Evolutionary conservation across 2,888 invertebrate species (phyloP).

Genomic region (Acronicta alni): DNA sequence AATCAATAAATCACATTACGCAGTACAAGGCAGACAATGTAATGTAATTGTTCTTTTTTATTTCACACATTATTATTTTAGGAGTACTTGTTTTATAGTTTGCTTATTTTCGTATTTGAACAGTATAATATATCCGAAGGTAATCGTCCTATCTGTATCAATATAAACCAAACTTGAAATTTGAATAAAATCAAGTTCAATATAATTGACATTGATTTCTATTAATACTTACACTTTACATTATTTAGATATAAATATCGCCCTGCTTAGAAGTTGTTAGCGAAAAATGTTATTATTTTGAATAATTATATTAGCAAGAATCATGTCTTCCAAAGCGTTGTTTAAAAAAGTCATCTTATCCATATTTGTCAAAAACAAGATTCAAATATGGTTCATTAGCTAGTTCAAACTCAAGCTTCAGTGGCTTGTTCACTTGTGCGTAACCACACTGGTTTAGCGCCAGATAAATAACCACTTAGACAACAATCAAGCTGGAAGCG

Average conservation of each 20-base stretch:
- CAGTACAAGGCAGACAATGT: background rate
- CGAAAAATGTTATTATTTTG: too few species aligned
- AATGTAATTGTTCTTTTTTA: background rate
- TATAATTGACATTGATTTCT: too few species aligned
- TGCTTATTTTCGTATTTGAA: too few species aligned
- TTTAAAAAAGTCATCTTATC: slow-evolving; percentile 4
- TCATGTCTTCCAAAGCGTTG: background rate
- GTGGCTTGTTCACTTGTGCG: slow-evolving; percentile 19
- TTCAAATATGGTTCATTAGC: slow-evolving; percentile 26
- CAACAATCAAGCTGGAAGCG: slow-evolving; percentile 51
- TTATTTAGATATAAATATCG: too few species aligned
- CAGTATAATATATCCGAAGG: too few species aligned
- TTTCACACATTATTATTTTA: background rate
- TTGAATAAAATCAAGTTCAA: too few species aligned
- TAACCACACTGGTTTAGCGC: slow-evolving; percentile 59
- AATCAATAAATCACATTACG: background rate
- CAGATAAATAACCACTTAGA: slow-evolving; percentile 64
- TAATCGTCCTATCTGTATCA: too few species aligned
- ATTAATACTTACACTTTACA: too few species aligned
- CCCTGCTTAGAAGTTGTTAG: too few species aligned
- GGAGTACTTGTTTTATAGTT: background rate
- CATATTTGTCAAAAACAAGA: slow-evolving; percentile 9
- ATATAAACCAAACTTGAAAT: too few species aligned
- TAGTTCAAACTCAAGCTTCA: slow-evolving; percentile 25
- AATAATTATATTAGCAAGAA: too few species aligned